These are phyloP conservation scores for Drosophila kokeensis DNA, from an alignment of 2,888 invertebrate species.

Conservation along the genomic window DNA sequence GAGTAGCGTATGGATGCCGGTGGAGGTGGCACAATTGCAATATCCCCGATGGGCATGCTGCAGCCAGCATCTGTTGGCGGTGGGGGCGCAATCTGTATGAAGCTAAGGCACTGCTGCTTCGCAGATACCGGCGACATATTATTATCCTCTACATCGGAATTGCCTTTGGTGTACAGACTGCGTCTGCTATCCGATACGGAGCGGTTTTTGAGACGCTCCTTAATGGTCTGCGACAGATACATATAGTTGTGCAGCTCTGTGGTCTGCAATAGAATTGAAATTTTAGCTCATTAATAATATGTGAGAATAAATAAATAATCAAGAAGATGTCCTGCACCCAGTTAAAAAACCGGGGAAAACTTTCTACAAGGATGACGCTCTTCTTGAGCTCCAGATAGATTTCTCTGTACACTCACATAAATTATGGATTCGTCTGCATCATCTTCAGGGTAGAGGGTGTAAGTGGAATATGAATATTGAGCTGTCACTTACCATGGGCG, in stretches of 20 bases:
- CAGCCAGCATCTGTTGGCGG: constrained; percentile 33
- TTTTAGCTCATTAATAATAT: neutral
- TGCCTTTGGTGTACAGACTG: constrained; percentile 59
- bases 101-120: neutral
- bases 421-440: neutral
- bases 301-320: neutral
- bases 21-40: constrained; percentile 49
- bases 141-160: constrained; percentile 41
- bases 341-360: neutral
- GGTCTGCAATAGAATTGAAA: constrained; percentile 14
- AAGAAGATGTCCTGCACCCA: neutral
- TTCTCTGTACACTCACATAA: neutral
- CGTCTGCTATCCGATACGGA: constrained; percentile 16
- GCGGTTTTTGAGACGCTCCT: neutral
- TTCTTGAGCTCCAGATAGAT: neutral
- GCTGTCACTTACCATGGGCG: constrained; percentile 23
- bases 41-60: constrained; percentile 4
- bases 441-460: neutral
- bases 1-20: constrained; percentile 18
- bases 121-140: neutral
- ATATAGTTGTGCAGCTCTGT: constrained; percentile 38
- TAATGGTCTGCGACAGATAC: constrained; percentile 8
- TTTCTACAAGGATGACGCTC: neutral
- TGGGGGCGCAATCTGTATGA: constrained; percentile 12
- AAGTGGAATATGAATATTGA: neutral